Evolutionary conservation across 2,113 vertebrate species (phyloP), one percentile per base, ranked within the genome.

Genomic region (Gallinago jamesoni): DNA sequence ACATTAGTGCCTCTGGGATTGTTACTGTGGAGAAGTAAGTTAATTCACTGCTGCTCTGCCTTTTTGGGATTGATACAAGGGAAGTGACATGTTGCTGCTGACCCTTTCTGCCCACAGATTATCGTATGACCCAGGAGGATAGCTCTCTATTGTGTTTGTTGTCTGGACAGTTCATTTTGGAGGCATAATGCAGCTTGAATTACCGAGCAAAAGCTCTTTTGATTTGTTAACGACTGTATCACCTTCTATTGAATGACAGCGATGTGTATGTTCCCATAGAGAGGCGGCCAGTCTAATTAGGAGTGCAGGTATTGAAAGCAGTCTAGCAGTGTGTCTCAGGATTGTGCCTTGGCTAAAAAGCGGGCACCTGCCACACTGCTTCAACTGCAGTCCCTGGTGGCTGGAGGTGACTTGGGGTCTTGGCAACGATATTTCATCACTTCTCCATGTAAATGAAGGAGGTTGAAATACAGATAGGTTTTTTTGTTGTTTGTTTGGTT

Each of bases 201-300:
- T 22, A n/a, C 31, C 9, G 53, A 31, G 27, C 22, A 50, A 48
- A 55, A 33, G 19, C 77, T 68, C 22, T 75, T 59, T 79, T 14
- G 31, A 12, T 55, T 79, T 63, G 19, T 67, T 67, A 45, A 78
- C 0, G 12, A 22, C 16, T 37, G 18, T 13, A 13, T 27, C 21
- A 12, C 0, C 0, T 70, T 78, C 37, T 84, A 1, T 33, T 87
- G 73, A 37, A 57, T 47, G 43, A 16, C 1, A 20, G 45, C 23
- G 28, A 79, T 23, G 12, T 60, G 16, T 16, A 2, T 37, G 50
- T 68, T 66, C 5, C 37, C 7, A 4, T 1, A 57, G 48, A 55
- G 59, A 10, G n/a, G 9, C 3, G 3, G 30, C 39, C 0, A 1
- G 16, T 63, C 8, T 62, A 55, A 55, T 15, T 48, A 45, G 11